These are phyloP conservation scores for Heteractis magnifica DNA, from an alignment of 92 coral and sea anemone species.

Conservation along the genomic window DNA sequence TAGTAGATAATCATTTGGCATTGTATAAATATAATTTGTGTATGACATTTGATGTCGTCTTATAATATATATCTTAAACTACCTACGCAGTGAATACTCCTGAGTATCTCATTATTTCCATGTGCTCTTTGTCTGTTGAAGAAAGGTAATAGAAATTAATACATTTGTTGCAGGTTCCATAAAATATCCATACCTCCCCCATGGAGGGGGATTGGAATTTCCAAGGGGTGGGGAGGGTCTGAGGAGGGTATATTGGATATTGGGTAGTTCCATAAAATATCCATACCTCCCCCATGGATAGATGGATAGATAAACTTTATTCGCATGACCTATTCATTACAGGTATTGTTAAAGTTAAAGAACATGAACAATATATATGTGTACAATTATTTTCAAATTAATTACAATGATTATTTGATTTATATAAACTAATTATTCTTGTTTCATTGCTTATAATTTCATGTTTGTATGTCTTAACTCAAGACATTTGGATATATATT, in stretches of 20 bases:
- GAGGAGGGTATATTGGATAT: background rate
- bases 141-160: background rate
- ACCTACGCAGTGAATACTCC: background rate
- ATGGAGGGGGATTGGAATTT: background rate
- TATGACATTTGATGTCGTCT: background rate
- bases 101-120: background rate
- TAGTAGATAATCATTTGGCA: background rate
- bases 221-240: background rate
- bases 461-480: too few species aligned
- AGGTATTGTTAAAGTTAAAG: too few species aligned
- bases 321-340: too few species aligned
- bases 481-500: too few species aligned
- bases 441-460: too few species aligned
- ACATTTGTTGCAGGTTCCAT: background rate
- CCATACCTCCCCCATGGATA: too few species aligned
- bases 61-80: background rate
- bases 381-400: too few species aligned
- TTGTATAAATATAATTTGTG: background rate
- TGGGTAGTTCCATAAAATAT: too few species aligned
- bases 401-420: too few species aligned
- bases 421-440: too few species aligned
- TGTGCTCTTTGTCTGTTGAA: background rate
- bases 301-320: too few species aligned
- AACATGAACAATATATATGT: too few species aligned
- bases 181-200: background rate